These are phyloP conservation scores for Serrognathus titanus DNA, from an alignment of 2,888 invertebrate species.

Conservation along the genomic window DNA sequence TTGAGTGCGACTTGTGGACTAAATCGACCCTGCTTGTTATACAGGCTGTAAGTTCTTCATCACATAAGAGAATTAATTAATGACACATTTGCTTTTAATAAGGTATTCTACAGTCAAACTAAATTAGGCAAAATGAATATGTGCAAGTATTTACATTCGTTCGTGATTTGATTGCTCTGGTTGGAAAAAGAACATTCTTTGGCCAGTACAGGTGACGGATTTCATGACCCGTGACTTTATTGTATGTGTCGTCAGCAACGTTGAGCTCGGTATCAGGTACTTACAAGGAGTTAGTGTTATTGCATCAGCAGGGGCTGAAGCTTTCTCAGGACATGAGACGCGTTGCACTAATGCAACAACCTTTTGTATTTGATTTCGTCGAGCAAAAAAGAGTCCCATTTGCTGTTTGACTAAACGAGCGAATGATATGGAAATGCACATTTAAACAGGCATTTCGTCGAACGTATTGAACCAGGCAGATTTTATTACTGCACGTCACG, in stretches of 20 bases:
- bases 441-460: slow-evolving; percentile 31
- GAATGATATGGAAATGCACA: slow-evolving; percentile 43
- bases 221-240: background rate
- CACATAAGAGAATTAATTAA: too few species aligned
- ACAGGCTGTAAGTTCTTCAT: too few species aligned
- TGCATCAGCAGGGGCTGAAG: background rate
- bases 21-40: too few species aligned
- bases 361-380: slow-evolving; percentile 3
- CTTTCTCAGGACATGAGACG: background rate
- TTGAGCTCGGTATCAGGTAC: slow-evolving; percentile 1
- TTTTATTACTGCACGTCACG: slow-evolving; percentile 1
- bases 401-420: slow-evolving; percentile 37
- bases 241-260: background rate
- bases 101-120: too few species aligned
- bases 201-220: too few species aligned
- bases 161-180: too few species aligned
- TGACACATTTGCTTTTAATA: too few species aligned
- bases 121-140: too few species aligned
- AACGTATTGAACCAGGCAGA: background rate
- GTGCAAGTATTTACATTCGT: too few species aligned
- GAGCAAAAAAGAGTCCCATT: slow-evolving; percentile 33
- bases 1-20: too few species aligned
- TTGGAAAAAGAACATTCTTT: too few species aligned
- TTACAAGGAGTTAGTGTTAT: slow-evolving; percentile 4
- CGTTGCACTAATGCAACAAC: background rate